phyloP scores from a whole-genome alignment of 2,888 invertebrate species.

The Rosalia funebris region DNA sequence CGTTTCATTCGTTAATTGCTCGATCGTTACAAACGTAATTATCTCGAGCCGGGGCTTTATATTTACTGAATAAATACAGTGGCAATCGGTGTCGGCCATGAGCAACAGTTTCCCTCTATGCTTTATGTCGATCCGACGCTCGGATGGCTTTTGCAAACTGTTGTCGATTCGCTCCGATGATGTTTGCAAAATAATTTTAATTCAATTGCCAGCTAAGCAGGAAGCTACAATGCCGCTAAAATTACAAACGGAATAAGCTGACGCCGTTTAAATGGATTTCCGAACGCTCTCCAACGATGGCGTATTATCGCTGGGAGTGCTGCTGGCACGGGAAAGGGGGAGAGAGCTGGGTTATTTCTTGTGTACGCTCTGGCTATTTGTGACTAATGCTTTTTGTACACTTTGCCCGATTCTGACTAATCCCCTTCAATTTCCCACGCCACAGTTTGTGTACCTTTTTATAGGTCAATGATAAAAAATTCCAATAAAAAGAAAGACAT shows the following conservation, averaged over 20 bases:
- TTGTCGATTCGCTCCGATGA: constrained; percentile 40
- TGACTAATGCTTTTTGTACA: too few relatives aligned
- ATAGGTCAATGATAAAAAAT: too few relatives aligned
- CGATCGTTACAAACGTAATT: constrained; percentile 64
- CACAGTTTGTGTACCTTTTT: too few relatives aligned
- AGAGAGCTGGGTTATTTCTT: too few relatives aligned
- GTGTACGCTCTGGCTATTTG: too few relatives aligned
- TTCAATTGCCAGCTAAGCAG: constrained; percentile 37
- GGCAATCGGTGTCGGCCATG: constrained; percentile 52
- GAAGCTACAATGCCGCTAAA: constrained; percentile 14
- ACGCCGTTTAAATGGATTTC: constrained; percentile 31
- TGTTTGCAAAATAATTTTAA: constrained; percentile 45
- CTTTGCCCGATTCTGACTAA: too few relatives aligned
- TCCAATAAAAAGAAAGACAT: too few relatives aligned
- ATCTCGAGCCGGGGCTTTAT: constrained; percentile 59
- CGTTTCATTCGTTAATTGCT: constrained; percentile 61
- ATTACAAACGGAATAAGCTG: constrained; percentile 26
- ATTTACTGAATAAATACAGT: constrained; percentile 61
- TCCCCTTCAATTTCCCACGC: too few relatives aligned
- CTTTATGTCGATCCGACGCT: constrained; percentile 35
- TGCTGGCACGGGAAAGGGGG: too few relatives aligned
- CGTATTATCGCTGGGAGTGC: too few relatives aligned
- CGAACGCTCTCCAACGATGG: constrained; percentile 31
- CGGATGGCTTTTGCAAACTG: constrained; percentile 45
- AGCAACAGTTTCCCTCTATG: constrained; percentile 55